Evolutionary conservation across 2,797 vertebrate genomes (phyloP), one percentile per base, ranked within the genome.

Genomic region (Sebastes dallii): DNA sequence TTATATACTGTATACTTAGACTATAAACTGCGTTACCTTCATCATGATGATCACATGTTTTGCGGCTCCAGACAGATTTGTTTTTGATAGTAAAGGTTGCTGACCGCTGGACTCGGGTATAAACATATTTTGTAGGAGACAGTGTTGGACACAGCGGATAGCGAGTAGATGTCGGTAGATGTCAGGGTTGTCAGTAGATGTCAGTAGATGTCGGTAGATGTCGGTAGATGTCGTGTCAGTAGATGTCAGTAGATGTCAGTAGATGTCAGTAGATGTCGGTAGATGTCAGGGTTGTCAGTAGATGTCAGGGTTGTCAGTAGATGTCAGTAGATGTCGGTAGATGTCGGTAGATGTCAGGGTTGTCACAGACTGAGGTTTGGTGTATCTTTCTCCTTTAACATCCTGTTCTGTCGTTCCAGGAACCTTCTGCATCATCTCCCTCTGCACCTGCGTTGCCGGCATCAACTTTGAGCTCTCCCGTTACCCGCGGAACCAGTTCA

Each of bases 381-480:
- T 60, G 5, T 58, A 9, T 67, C n/a, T 73, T 10, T 42, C 11
- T 56, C 7, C 20, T 67, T 76, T 3, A 71, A 24, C 42, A 2
- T 59, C 3, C 27, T 13, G 3, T 73, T 75, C 66, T 88, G 87
- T 90, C 50, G 5, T 85, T 84, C 13, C 93, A 98, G 98, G 98
- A 86, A 99, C 98, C 81, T 99, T 99, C 96, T 99, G 98, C 95
- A 99, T 99, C 95, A 99, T 99, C 91, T 99, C 98, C 91, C 96
- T 99, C 93, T 99, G 98, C 90, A 99, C 98, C 77, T 99, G 98
- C 1, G 98, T 99, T 79, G 98, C 98, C 4, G 98, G 98, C 89
- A 99, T 99, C 94, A 99, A 99, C 96, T 99, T 99, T 2, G 98
- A 99, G 96, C 96, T 99, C 3, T 99, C 98, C 46, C 98, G 98